These are phyloP conservation scores for Meda fulgida DNA, from an alignment of 2,797 vertebrate genomes.

Conservation along the genomic window DNA sequence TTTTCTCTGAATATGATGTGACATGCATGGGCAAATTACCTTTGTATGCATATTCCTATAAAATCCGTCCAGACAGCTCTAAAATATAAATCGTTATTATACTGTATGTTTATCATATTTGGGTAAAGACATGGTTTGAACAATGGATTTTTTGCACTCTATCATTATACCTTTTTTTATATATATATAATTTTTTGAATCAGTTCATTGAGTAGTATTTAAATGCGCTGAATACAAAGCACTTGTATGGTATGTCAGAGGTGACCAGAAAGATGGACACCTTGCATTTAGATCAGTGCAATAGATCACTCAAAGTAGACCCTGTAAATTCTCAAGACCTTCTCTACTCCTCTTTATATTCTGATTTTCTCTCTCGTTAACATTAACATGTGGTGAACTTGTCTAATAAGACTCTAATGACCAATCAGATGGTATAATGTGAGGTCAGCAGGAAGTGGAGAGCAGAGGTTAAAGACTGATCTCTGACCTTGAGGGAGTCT, in stretches of 20 bases:
- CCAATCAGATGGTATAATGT: slow-evolving; percentile 58
- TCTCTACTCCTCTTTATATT: not conserved
- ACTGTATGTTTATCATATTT: not conserved
- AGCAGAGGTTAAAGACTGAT: slow-evolving; percentile 56
- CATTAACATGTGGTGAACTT: slow-evolving; percentile 46
- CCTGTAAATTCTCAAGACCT: slow-evolving; percentile 7
- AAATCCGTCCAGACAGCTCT: not conserved
- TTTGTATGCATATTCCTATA: not conserved
- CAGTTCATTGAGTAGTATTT: not conserved
- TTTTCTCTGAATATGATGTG: not conserved
- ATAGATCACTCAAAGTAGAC: slow-evolving; percentile 10
- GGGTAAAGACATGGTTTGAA: not conserved
- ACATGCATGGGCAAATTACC: not conserved
- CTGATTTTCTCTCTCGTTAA: not conserved
- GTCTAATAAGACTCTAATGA: slow-evolving; percentile 60
- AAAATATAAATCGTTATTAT: not conserved
- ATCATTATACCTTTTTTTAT: too few relatives aligned
- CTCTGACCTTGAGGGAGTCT: slow-evolving; percentile 57
- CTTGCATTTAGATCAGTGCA: slow-evolving; percentile 59
- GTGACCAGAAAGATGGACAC: slow-evolving; percentile 68
- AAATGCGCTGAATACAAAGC: slow-evolving; percentile 49
- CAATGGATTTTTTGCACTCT: not conserved
- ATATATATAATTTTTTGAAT: not conserved
- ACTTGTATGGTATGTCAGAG: slow-evolving; percentile 68
- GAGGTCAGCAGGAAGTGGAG: slow-evolving; percentile 60